These are phyloP conservation scores for Latrodectus hesperus DNA, from an alignment of 2,888 invertebrate genomes.

Conservation along the genomic window DNA sequence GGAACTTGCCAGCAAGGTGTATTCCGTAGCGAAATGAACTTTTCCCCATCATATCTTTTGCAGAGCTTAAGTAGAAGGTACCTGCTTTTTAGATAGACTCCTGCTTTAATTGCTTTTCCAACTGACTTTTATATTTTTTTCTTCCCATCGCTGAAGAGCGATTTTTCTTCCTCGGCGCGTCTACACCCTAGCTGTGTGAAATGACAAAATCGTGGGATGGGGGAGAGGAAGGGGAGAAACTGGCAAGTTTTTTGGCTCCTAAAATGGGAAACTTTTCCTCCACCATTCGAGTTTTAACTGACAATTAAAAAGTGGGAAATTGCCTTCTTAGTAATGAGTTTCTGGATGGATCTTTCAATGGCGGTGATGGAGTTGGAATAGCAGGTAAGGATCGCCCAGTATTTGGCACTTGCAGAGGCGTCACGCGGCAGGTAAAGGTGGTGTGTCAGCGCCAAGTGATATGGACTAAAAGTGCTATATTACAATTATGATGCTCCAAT, in stretches of 20 bases:
- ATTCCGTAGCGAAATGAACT: neutral
- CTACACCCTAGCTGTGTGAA: conserved; percentile 23
- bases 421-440: too few species aligned
- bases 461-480: too few species aligned
- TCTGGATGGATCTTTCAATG: too few species aligned
- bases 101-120: conserved; percentile 52
- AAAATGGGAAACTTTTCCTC: neutral
- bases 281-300: neutral
- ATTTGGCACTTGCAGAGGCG: too few species aligned
- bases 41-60: neutral
- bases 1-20: conserved; percentile 1
- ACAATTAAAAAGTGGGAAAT: neutral
- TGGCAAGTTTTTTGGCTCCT: neutral
- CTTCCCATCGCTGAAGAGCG: neutral
- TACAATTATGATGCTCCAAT: too few species aligned
- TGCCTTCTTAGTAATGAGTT: neutral
- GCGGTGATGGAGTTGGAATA: too few species aligned
- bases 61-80: neutral
- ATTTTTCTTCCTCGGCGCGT: conserved; percentile 4
- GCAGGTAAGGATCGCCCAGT: too few species aligned
- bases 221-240: neutral
- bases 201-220: conserved; percentile 4
- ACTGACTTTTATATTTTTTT: too few species aligned
- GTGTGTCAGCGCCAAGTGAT: too few species aligned
- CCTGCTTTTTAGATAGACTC: conserved; percentile 11